Evolutionary conservation across 2,888 invertebrate species (phyloP), one percentile per base, ranked within the genome.

Genomic region (Siphonodentalium dalli): DNA sequence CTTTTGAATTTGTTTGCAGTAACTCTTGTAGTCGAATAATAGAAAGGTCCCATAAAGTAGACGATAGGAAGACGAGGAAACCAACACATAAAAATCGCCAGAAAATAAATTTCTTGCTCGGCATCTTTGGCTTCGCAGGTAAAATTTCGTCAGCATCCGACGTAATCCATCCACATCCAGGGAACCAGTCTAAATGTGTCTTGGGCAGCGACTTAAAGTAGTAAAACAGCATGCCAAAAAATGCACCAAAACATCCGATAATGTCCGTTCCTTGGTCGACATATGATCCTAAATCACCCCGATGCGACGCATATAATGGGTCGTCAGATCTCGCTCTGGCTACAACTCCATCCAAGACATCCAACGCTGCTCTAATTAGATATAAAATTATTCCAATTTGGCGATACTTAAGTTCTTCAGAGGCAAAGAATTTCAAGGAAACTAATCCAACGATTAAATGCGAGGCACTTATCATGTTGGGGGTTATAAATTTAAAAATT

Each of bases 261-360:
- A 88, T 87, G 82, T 93, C 93, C 69, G 91, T 91, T 3, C 90
- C 80, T 0, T 91, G 92, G 69, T 93, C 93, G 2, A 93, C 87
- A 81, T 89, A 89, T 72, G 90, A 92, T 0, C 93, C 93, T 0
- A 88, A 75, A 0, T 89, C 88, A 0, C 91, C 90, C 13, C 91
- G 88, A 29, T 69, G 50, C 6, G 72, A 70, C 23, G 54, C 50
- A 46, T 68, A 68, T 1, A 54, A 34, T 33, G 45, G 59, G 21
- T 68, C 66, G 11, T 64, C 49, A 11, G 68, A 58, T 20, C 89
- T 86, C 24, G 87, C 87, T 55, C 93, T 86, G 0, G 91, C 92
- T 2, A 93, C 90, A 72, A 91, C 90, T 0, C 93, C 93, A 72
- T 93, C 93, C 58, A 93, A 81, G 71, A 91, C 90, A 72, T 93